phyloP scores from a whole-genome alignment of 2,797 vertebrate genomes.

The Diplodus puntazzo region DNA sequence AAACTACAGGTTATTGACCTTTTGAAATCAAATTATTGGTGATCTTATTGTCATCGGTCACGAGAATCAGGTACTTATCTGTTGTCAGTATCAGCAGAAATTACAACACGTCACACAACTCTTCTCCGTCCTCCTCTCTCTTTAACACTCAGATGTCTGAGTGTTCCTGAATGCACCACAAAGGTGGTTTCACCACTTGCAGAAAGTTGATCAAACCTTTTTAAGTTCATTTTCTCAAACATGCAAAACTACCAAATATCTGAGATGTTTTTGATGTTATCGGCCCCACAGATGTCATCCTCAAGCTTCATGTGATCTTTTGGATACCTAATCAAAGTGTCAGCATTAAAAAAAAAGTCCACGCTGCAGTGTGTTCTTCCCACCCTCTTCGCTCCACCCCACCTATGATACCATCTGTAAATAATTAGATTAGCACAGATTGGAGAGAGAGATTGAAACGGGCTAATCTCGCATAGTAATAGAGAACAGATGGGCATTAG shows the following conservation, averaged over 20 bases:
- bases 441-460: conserved; percentile 58
- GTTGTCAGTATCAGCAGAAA: no score
- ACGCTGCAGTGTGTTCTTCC: conserved; percentile 1
- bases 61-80: no score
- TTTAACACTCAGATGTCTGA: not conserved
- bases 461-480: conserved; percentile 64
- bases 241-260: not conserved
- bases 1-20: no score
- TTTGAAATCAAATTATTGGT: no score
- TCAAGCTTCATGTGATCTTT: conserved; percentile 10
- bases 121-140: not conserved
- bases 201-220: not conserved
- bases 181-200: not conserved
- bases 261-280: not conserved
- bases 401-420: conserved; percentile 59
- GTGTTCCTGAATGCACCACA: conserved; percentile 3
- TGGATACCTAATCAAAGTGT: conserved; percentile 35
- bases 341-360: conserved; percentile 19
- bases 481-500: conserved; percentile 65
- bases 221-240: not conserved
- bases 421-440: conserved; percentile 75
- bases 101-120: no score
- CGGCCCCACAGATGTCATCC: not conserved
- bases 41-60: no score
- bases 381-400: conserved; percentile 22